Evolutionary conservation across 2,888 invertebrate genomes (phyloP), one percentile per base, ranked within the genome.

Genomic region (Phytoseiulus persimilis): DNA sequence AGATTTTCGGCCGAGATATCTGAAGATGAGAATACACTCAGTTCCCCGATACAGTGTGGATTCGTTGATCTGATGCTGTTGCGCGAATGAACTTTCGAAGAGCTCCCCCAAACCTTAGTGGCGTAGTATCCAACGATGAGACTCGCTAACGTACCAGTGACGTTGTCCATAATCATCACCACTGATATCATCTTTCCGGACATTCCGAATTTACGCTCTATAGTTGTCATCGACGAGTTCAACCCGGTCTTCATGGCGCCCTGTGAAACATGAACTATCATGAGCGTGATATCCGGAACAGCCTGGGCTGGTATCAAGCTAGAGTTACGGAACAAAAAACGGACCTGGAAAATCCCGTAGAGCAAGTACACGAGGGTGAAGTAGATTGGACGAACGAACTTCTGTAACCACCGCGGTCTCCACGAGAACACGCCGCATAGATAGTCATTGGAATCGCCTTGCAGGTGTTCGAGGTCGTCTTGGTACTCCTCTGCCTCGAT

Each of bases 191-290:
- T 32, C n/a, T 31, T 87, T 28, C 87, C 87, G 31, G 87, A 87
- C 87, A 87, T 87, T 33, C 87, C 87, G 33, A 87, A 87, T 45
- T 87, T 87, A n/a, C 87, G 87, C 31, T 87, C 87, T 33, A 87
- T 31, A 0, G 87, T 87, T 9, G 87, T 87, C 87, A 87, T 87
- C 0, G 87, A 87, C n/a, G 87, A 87, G n/a, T 87, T 87, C 6
- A 87, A 31, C 2, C 87, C 87, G 9, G 87, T 87, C 31, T 87
- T 87, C 87, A 87, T 87, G 9, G 87, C 87, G 14, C 87, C 87
- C 87, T 87, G 87, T 32, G 83, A n/a, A 28, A 28, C 28, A 18
- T 65, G 1, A 28, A 6, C 39, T 9, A 9, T 39, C 39, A 9
- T 39, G 3, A 65, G 23, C 65, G 5, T 65, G 65, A 2, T 3